Evolutionary conservation across 2,113 vertebrate species (phyloP).

Genomic region (Hyla sarda): DNA sequence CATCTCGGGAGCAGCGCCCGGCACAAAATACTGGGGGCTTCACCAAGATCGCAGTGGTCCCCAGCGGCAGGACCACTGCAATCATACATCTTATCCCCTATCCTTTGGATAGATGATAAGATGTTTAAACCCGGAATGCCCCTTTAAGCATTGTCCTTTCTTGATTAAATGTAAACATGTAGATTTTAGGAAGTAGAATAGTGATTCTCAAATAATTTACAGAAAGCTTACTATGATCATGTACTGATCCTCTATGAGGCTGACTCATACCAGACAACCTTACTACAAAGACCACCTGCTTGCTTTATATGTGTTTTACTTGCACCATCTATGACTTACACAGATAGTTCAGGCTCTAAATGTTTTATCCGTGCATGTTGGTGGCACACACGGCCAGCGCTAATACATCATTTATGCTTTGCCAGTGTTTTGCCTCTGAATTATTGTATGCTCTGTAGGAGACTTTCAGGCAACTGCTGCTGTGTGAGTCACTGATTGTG

Average conservation of each 20-base stretch:
- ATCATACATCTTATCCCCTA: too few species aligned
- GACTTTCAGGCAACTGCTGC: constrained; percentile 57
- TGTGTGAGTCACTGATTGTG: constrained; percentile 57
- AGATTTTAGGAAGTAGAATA: not conserved
- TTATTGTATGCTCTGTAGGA: constrained; percentile 56
- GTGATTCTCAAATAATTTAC: constrained; percentile 8
- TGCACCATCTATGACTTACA: not conserved
- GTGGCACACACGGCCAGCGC: not conserved
- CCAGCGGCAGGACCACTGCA: too few species aligned
- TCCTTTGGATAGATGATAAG: too few species aligned
- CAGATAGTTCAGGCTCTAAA: not conserved
- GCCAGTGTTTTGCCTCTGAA: constrained; percentile 52
- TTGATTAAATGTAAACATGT: constrained; percentile 7
- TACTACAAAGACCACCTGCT: constrained; percentile 17
- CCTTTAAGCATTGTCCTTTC: not conserved
- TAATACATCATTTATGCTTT: constrained; percentile 48
- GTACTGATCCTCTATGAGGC: not conserved
- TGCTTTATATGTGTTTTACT: constrained; percentile 1
- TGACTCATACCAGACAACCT: constrained; percentile 4
- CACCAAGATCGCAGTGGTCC: too few species aligned
- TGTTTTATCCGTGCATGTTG: not conserved
- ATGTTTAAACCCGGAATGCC: too few species aligned
- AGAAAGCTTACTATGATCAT: not conserved
- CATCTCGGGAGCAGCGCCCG: too few species aligned
- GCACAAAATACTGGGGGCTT: too few species aligned